Evolutionary conservation across 2,797 vertebrate genomes (phyloP).

Genomic region (Remorina albescens): DNA sequence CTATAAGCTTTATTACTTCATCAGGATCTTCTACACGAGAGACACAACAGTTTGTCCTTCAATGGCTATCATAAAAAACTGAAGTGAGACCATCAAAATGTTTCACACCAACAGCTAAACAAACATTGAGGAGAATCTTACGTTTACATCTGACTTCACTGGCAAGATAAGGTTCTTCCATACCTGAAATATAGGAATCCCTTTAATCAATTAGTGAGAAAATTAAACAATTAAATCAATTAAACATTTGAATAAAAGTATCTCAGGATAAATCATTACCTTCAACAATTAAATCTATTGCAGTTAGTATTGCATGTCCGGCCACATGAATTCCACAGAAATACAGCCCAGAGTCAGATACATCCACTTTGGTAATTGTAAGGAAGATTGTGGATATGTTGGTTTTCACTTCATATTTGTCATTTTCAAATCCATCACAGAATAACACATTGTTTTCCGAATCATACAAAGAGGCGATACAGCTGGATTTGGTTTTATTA

Average conservation of each 20-base stretch:
- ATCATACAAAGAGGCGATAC: not conserved
- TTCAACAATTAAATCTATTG: not conserved
- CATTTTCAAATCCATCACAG: not conserved
- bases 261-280: not conserved
- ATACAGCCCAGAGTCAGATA: not conserved
- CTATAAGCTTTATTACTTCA: not conserved
- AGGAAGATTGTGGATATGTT: not conserved
- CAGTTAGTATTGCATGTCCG: not conserved
- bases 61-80: not conserved
- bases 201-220: no score
- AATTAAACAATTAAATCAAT: no score
- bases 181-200: no score
- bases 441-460: rapidly evolving
- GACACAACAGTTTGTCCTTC: not conserved
- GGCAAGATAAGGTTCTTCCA: no score
- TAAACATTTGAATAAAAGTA: no score
- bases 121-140: no score
- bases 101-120: no score
- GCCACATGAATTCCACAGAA: not conserved
- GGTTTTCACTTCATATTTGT: not conserved
- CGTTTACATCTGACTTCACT: no score
- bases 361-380: not conserved
- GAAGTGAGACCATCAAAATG: no score
- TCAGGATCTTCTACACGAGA: not conserved
- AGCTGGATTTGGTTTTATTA: not conserved